A percentile compares a stretch with the other conserved stretches of the same genome.
These are phyloP conservation scores for Bubalus kerabau DNA, from an alignment of 2,113 vertebrate genomes.

Conservation along the genomic window DNA sequence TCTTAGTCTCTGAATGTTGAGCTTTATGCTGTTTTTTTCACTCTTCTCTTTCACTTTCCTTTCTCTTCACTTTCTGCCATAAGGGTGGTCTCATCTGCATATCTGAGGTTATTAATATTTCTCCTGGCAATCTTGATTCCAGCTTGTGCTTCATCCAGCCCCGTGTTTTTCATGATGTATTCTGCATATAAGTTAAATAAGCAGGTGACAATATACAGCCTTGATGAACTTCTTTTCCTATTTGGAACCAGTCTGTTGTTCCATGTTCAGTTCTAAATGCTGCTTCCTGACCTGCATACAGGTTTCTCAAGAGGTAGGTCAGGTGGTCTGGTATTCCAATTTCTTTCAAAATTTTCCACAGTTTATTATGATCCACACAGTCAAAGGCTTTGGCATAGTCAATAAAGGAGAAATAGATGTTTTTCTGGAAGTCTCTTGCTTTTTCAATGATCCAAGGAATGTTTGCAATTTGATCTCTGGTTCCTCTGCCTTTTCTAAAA, in stretches of 20 bases:
- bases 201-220: background rate
- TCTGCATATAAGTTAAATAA: background rate
- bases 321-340: background rate
- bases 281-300: background rate
- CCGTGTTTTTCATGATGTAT: background rate
- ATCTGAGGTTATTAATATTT: background rate
- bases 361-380: background rate
- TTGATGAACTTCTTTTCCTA: background rate
- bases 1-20: background rate
- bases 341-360: background rate
- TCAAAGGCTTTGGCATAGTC: background rate
- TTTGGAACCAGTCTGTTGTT: background rate
- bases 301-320: background rate
- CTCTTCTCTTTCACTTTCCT: background rate
- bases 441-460: accelerated
- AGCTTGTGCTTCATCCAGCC: background rate
- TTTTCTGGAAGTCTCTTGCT: background rate
- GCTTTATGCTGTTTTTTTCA: background rate
- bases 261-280: background rate
- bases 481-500: background rate
- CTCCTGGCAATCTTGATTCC: background rate
- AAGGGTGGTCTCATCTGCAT: background rate
- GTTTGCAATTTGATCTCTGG: background rate
- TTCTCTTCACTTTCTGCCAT: background rate
- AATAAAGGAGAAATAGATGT: background rate